These are phyloP conservation scores for Micronisus gabar DNA, from an alignment of 2,113 vertebrate species.

Conservation along the genomic window DNA sequence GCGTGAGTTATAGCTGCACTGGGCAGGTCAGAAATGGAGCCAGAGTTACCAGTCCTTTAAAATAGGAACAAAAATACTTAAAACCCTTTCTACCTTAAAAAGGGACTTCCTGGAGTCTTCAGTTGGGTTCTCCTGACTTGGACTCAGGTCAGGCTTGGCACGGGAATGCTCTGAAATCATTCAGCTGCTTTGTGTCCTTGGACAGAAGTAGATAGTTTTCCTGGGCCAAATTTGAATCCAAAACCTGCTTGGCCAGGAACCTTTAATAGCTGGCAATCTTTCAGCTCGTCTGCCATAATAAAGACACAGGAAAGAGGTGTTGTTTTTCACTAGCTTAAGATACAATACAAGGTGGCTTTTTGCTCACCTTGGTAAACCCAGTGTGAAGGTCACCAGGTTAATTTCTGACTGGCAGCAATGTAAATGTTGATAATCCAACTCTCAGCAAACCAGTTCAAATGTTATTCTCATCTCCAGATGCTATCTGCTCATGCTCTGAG, in stretches of 20 bases:
- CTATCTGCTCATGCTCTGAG: background rate
- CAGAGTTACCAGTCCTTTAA: background rate
- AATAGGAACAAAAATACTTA: background rate
- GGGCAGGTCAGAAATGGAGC: background rate
- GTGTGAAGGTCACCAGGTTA: background rate
- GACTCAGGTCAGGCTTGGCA: background rate
- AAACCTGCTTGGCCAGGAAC: background rate
- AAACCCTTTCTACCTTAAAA: background rate
- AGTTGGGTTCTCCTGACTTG: background rate
- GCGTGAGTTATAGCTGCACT: background rate
- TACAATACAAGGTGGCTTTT: background rate
- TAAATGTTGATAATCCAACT: background rate
- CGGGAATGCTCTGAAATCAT: background rate
- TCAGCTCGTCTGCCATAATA: background rate
- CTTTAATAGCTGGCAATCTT: background rate
- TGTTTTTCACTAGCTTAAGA: background rate
- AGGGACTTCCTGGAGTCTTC: background rate
- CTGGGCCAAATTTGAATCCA: background rate
- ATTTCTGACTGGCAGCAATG: background rate
- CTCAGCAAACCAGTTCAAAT: background rate
- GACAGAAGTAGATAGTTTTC: background rate
- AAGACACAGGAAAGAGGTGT: background rate
- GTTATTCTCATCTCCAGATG: background rate
- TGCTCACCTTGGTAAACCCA: background rate
- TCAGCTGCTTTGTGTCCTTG: background rate